These are phyloP conservation scores for Drosophila tani DNA, from an alignment of 1,140 invertebrate genomes.

Conservation along the genomic window DNA sequence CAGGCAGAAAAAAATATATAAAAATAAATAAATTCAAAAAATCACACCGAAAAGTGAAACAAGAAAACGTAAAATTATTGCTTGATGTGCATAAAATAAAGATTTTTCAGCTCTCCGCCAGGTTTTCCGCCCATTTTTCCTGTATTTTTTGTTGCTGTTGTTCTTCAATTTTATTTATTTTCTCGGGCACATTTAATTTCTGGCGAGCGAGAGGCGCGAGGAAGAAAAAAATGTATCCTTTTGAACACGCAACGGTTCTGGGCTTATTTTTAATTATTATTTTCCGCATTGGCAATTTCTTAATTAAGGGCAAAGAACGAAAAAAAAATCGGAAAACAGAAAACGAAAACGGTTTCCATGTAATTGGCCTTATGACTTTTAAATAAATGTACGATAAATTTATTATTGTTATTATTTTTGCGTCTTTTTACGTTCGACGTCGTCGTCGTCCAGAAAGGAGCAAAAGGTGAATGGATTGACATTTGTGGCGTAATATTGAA, in stretches of 20 bases:
- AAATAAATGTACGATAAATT: constrained; percentile 77
- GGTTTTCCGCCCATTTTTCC: constrained; percentile 25
- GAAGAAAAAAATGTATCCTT: constrained; percentile 50
- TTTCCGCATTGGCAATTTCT: constrained; percentile 80
- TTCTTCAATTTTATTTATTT: constrained; percentile 42
- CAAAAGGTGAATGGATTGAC: neutral
- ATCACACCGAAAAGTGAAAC: constrained; percentile 21
- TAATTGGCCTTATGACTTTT: constrained; percentile 75
- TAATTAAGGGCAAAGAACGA: constrained; percentile 61
- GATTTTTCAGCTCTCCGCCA: constrained; percentile 54
- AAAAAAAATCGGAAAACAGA: neutral
- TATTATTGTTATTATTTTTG: constrained; percentile 41
- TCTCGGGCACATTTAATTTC: constrained; percentile 56
- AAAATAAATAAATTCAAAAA: constrained; percentile 23
- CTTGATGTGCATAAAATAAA: constrained; percentile 65
- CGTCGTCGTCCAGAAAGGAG: neutral
- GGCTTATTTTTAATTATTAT: constrained; percentile 80
- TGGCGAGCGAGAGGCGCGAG: neutral
- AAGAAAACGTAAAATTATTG: constrained; percentile 40
- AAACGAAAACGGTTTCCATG: constrained; percentile 22
- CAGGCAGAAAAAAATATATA: constrained; percentile 10
- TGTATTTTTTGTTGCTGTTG: neutral
- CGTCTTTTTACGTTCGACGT: constrained; percentile 4
- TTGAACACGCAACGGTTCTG: constrained; percentile 40
- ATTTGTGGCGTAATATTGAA: neutral